phyloP scores from a whole-genome alignment of 2,797 vertebrate genomes.

The Lophura swinhoii region DNA sequence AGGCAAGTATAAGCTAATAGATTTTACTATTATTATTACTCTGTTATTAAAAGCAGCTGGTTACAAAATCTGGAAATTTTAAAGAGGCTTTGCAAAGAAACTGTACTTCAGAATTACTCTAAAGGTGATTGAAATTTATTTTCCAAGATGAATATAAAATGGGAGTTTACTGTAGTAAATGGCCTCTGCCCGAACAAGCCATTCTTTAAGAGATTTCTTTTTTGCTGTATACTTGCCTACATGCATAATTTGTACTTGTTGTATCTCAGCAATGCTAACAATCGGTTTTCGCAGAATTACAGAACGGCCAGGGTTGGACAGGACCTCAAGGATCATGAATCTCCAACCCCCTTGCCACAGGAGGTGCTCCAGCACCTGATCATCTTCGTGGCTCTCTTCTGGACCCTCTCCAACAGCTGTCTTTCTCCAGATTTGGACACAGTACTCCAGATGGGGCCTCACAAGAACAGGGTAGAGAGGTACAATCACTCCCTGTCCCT shows the following conservation, averaged over 20 bases:
- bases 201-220: background rate
- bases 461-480: too few species aligned
- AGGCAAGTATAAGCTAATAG: constrained; percentile 5
- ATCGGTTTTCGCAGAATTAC: background rate
- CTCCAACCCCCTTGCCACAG: too few species aligned
- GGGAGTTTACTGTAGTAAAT: background rate
- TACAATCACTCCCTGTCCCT: too few species aligned
- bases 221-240: background rate
- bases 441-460: too few species aligned
- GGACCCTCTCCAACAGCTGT: too few species aligned
- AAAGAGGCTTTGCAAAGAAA: constrained; percentile 16
- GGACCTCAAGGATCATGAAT: too few species aligned
- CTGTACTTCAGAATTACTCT: background rate
- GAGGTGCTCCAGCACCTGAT: too few species aligned
- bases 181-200: background rate
- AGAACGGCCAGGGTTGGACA: too few species aligned
- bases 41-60: background rate
- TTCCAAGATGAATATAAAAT: background rate
- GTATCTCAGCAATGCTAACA: background rate
- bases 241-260: background rate
- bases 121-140: background rate
- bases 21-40: background rate
- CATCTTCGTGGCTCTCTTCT: too few species aligned
- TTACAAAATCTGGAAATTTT: background rate
- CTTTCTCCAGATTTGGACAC: too few species aligned